phyloP scores from a whole-genome alignment of 2,797 vertebrate genomes.

The Acanthiza pusilla region DNA sequence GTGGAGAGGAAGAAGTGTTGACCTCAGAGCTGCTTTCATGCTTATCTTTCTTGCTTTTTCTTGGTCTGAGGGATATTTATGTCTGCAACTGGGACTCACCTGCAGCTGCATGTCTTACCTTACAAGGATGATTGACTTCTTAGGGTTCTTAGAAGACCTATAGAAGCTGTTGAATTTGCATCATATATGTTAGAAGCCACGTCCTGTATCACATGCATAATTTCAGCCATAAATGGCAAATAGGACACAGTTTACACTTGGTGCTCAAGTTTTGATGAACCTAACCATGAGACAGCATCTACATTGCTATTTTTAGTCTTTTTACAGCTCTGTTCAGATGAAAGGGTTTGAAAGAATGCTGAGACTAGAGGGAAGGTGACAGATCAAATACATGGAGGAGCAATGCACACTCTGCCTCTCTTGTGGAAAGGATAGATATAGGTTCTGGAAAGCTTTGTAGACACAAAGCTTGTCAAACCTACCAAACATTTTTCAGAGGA shows the following conservation, averaged over 20 bases:
- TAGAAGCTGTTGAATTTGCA: not conserved
- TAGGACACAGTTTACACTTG: not conserved
- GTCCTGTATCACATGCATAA: not conserved
- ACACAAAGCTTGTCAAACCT: not conserved
- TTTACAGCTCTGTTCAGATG: not conserved
- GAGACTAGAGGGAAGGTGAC: not conserved
- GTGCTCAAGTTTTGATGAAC: not conserved
- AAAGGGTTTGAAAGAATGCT: not conserved
- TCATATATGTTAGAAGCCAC: not conserved
- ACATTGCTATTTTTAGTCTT: not conserved
- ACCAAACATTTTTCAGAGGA: not conserved
- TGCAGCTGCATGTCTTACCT: not conserved
- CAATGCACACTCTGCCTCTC: not conserved
- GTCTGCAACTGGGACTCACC: not conserved
- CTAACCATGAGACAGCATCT: not conserved
- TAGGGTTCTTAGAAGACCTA: not conserved
- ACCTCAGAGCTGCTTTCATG: not conserved
- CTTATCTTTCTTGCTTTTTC: not conserved
- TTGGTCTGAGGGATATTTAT: not conserved
- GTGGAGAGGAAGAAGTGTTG: not conserved
- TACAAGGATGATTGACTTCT: not conserved
- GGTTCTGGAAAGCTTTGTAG: not conserved
- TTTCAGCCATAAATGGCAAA: not conserved
- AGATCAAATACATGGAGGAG: not conserved
- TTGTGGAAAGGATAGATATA: not conserved